Conservation (phyloP, 2,797 vertebrate genomes). For the Varecia variegata region DNA sequence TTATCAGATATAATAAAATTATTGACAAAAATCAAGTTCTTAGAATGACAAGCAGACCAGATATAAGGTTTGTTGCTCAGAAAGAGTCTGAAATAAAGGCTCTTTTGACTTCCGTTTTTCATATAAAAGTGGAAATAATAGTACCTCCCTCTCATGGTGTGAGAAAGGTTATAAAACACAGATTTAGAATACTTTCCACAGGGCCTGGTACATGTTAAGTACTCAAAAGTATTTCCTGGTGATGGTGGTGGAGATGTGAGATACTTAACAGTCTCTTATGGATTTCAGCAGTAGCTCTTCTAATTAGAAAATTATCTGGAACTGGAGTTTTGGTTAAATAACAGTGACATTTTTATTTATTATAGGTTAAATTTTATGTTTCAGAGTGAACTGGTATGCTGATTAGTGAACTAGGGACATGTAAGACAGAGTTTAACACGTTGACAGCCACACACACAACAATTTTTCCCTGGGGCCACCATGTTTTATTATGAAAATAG, state of each 20-base stretch:
- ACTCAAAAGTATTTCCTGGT: background rate
- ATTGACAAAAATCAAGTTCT: background rate
- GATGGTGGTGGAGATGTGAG: background rate
- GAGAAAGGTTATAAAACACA: background rate
- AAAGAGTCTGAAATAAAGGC: background rate
- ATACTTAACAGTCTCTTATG: background rate
- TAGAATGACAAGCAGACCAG: background rate
- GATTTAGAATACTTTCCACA: background rate
- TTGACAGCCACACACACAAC: no score
- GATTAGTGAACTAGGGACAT: background rate
- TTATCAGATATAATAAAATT: background rate
- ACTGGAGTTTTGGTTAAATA: background rate
- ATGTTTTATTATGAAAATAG: no score
- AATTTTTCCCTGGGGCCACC: no score
- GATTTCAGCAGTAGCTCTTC: background rate
- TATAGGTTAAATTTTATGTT: background rate
- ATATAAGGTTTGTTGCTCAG: slow-evolving; percentile 20
- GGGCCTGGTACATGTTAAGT: background rate
- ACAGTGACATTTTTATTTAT: background rate
- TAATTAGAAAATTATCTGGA: background rate
- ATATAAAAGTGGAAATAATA: background rate
- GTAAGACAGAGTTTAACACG: background rate
- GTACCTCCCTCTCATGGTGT: background rate
- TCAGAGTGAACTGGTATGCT: background rate
- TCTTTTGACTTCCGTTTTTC: background rate